Base-by-base conservation (phyloP, 2,888 invertebrate species). In the Macrophya alboannulata region DNA sequence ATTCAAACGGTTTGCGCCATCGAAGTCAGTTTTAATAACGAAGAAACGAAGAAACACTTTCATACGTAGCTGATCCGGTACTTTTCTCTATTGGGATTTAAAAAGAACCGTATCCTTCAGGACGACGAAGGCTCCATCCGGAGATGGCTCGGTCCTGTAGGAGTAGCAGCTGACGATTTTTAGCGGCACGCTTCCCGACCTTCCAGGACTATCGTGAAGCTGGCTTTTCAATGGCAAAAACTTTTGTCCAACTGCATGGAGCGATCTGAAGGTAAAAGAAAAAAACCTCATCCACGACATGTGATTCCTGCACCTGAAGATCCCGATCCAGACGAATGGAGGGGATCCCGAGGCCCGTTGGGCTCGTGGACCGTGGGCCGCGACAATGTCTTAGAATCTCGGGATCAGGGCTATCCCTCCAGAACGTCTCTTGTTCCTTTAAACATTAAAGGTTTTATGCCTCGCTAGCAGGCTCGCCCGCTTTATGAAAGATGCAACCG, bases 131-230 rank as follows among this genome's bases (percentile, higher is more conserved):
- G 45, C 48, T 25, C 15, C 3, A n/a, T 68, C 4, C 40, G 40
- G 4, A 43, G 40, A 37, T 37, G 31, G n/a, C n/a, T n/a, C n/a
- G n/a, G 55, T 76, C n/a, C 15, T 37, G 15, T n/a, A 10, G 55
- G 59, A 55, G 86, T 86, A 86, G 88, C 90, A 89, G 89, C 90
- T 90, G 90, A 88, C 84, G 86, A 86, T 84, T 48, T 62, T 68
- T 48, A 51, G 31, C 87, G 90, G 90, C 91, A 91, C 90, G 90
- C 90, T 91, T 91, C 89, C 89, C 59, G 40, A 62, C 88, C 85
- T 86, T 87, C 87, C 89, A 86, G 86, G 71, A 43, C 21, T 31
- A 31, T 31, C 45, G 71, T 59, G 71, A 83, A 31, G 21, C 68
- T 65, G 86, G 86, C 82, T 83, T 83, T 82, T 85, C 68, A 71